A percentile compares a stretch with the other conserved stretches of the same genome.
Evolutionary conservation across 1,140 invertebrate genomes (phyloP).

Genomic region (Drosophila tsacasi): DNA sequence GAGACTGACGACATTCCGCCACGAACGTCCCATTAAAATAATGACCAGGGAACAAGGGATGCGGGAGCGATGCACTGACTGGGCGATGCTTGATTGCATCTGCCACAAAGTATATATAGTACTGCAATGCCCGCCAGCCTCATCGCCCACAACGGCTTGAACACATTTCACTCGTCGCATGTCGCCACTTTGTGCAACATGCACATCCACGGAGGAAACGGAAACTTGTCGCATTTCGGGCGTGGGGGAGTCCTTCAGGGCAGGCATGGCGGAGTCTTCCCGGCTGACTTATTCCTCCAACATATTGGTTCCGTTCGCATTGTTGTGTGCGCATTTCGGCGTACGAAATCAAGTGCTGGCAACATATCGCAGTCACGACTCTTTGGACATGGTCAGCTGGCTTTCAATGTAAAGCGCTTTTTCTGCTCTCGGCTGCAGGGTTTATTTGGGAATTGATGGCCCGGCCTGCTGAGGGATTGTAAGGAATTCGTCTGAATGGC

Average conservation of each 20-base stretch:
- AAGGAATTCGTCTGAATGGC: slow-evolving; percentile 28
- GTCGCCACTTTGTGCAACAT: slow-evolving; percentile 59
- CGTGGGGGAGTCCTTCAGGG: background rate
- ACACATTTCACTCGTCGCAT: slow-evolving; percentile 45
- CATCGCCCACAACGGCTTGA: slow-evolving; percentile 4
- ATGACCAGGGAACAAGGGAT: slow-evolving; percentile 24
- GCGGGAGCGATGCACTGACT: slow-evolving; percentile 13
- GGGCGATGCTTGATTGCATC: slow-evolving; percentile 45
- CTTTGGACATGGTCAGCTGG: slow-evolving; percentile 41
- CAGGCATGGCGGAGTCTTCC: slow-evolving; percentile 1
- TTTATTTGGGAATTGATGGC: slow-evolving; percentile 42
- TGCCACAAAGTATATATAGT: slow-evolving; percentile 14
- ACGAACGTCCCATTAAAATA: slow-evolving; percentile 48
- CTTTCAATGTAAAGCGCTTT: slow-evolving; percentile 25
- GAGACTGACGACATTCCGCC: slow-evolving; percentile 20
- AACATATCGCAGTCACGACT: slow-evolving; percentile 52
- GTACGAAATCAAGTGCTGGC: slow-evolving; percentile 51
- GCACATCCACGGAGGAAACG: slow-evolving; percentile 48
- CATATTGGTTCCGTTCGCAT: slow-evolving; percentile 57
- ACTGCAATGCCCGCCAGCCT: background rate
- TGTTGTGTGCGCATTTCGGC: slow-evolving; percentile 57
- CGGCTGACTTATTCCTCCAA: slow-evolving; percentile 36
- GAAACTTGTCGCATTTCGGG: slow-evolving; percentile 55
- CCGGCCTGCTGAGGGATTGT: slow-evolving; percentile 18
- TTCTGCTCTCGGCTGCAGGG: slow-evolving; percentile 22